phyloP scores from a whole-genome alignment of 2,113 vertebrate species.

The Catharus bicknelli region DNA sequence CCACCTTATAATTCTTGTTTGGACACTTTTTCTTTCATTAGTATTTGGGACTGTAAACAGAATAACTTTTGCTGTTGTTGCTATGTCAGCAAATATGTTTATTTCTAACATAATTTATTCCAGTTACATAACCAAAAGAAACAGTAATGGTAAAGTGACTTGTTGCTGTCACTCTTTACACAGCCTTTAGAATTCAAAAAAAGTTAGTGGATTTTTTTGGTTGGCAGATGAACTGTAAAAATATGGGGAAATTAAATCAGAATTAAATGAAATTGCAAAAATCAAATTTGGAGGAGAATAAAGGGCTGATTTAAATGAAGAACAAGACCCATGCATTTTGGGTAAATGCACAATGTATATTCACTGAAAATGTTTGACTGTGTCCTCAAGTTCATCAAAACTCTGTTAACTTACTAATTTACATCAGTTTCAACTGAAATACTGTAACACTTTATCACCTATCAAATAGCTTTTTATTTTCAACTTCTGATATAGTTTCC shows the following conservation, averaged over 20 bases:
- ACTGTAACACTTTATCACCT: background rate
- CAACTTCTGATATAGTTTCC: background rate
- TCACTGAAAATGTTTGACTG: background rate
- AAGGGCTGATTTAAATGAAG: background rate
- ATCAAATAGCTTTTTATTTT: background rate
- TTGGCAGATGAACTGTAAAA: background rate
- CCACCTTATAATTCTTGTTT: background rate
- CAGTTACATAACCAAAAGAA: background rate
- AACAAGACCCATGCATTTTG: rapidly evolving
- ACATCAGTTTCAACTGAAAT: background rate
- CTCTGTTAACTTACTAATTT: background rate
- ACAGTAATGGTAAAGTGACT: background rate
- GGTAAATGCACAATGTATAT: rapidly evolving
- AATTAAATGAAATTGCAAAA: background rate
- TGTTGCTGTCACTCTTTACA: background rate
- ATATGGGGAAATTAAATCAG: background rate
- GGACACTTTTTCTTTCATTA: background rate
- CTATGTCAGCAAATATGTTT: background rate
- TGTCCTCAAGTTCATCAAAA: background rate
- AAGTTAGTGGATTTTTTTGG: background rate
- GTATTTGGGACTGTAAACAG: background rate
- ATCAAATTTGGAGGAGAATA: background rate
- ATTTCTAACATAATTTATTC: background rate
- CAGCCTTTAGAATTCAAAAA: background rate
- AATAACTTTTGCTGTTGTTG: background rate